These are phyloP conservation scores for Cancer borealis DNA, from an alignment of 2,888 invertebrate species.

Conservation along the genomic window DNA sequence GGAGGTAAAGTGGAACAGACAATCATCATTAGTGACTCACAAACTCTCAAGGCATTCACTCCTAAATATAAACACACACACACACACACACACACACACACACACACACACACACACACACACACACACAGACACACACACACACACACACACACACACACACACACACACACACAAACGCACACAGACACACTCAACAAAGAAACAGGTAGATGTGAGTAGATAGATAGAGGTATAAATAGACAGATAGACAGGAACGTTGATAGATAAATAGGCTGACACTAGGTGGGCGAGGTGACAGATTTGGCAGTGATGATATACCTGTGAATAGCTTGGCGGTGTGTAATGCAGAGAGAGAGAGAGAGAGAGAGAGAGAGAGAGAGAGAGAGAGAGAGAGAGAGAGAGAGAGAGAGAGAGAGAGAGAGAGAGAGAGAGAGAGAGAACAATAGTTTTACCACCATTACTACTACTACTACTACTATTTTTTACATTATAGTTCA, in stretches of 20 bases:
- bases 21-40: not conserved
- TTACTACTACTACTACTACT: not conserved
- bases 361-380: too few relatives aligned
- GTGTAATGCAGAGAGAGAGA: not conserved
- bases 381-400: too few relatives aligned
- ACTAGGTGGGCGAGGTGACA: not conserved
- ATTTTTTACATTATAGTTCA: not conserved
- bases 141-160: not conserved
- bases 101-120: slow-evolving; percentile 20
- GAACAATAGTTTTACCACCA: not conserved
- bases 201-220: not conserved
- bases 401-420: too few relatives aligned
- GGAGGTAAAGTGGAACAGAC: not conserved
- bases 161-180: not conserved
- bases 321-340: not conserved
- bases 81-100: slow-evolving; percentile 20
- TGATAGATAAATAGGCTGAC: not conserved
- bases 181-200: not conserved
- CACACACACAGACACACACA: slow-evolving; percentile 20
- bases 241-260: not conserved
- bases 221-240: not conserved
- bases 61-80: not conserved
- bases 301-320: not conserved
- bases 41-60: not conserved
- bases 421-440: too few relatives aligned